Conservation (phyloP, 2,113 vertebrate genomes). For the Nothocercus julius region DNA sequence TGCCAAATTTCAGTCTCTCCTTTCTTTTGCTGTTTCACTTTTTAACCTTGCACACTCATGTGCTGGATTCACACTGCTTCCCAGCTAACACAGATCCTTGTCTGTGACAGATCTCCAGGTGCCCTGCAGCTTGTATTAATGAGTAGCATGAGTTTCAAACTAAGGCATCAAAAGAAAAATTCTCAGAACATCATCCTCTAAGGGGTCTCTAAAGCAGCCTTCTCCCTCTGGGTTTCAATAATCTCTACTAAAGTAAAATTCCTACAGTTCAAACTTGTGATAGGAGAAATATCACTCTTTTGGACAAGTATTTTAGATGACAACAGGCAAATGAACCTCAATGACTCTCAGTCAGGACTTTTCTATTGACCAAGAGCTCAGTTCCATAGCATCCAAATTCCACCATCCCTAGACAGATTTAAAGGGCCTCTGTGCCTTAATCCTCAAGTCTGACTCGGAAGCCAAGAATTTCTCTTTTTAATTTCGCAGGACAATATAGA, state of each 20-base stretch:
- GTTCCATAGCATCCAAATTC: neutral
- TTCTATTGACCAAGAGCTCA: neutral
- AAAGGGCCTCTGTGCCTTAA: conserved; percentile 35
- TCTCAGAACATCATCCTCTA: conserved; percentile 29
- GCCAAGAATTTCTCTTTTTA: neutral
- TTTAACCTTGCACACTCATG: neutral
- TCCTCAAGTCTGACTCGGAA: neutral
- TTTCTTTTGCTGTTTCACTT: conserved; percentile 17
- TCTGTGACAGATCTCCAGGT: neutral
- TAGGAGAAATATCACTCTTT: neutral
- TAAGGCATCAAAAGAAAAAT: conserved; percentile 51
- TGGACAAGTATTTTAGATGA: neutral
- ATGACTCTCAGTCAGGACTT: neutral
- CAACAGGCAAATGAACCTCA: neutral
- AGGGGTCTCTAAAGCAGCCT: conserved; percentile 23
- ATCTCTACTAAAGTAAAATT: conserved; percentile 1
- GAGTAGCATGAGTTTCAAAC: conserved; percentile 53
- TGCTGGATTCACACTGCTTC: neutral
- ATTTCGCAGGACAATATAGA: neutral
- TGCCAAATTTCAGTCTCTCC: neutral
- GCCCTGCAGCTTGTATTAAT: neutral
- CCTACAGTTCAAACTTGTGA: neutral
- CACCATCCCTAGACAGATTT: neutral
- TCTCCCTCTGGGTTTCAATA: conserved; percentile 5
- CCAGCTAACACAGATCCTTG: neutral